A percentile compares a stretch with the other conserved stretches of the same genome.
Conservation (phyloP, 2,888 invertebrate species). For the Eristalis arbustorum region DNA sequence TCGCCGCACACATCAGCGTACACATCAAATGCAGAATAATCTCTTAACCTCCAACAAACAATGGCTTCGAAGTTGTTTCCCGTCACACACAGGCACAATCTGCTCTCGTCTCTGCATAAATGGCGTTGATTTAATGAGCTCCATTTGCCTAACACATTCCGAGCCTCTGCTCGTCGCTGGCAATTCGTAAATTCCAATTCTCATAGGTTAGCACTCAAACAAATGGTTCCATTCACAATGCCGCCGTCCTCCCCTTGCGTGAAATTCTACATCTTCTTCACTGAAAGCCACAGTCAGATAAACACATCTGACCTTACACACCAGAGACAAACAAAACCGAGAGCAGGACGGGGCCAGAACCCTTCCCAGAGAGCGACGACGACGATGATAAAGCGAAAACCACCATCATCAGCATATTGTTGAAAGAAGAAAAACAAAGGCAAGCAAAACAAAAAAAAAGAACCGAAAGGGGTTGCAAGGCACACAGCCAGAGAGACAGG, state of each 20-base stretch:
- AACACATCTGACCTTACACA: background rate
- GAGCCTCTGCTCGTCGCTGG: background rate
- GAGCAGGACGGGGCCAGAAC: background rate
- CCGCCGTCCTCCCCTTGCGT: background rate
- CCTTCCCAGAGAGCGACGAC: background rate
- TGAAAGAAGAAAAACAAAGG: too few relatives aligned
- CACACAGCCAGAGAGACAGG: background rate
- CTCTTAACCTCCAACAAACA: too few relatives aligned
- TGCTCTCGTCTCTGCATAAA: background rate
- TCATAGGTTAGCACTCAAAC: background rate
- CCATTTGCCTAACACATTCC: background rate
- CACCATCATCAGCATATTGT: background rate
- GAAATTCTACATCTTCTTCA: background rate
- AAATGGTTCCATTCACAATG: background rate
- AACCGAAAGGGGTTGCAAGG: background rate
- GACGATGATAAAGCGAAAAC: background rate
- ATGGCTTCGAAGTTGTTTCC: too few relatives aligned
- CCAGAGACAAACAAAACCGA: background rate
- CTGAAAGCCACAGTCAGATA: background rate
- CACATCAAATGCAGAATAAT: too few relatives aligned
- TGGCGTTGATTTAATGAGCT: background rate
- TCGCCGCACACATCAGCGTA: background rate
- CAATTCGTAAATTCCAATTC: background rate
- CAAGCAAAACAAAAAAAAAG: background rate
- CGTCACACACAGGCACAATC: background rate